Percentiles rank a stretch among this genome's conserved stretches.
Conservation (phyloP, 1,140 invertebrate genomes). For the Uloborus diversus region DNA sequence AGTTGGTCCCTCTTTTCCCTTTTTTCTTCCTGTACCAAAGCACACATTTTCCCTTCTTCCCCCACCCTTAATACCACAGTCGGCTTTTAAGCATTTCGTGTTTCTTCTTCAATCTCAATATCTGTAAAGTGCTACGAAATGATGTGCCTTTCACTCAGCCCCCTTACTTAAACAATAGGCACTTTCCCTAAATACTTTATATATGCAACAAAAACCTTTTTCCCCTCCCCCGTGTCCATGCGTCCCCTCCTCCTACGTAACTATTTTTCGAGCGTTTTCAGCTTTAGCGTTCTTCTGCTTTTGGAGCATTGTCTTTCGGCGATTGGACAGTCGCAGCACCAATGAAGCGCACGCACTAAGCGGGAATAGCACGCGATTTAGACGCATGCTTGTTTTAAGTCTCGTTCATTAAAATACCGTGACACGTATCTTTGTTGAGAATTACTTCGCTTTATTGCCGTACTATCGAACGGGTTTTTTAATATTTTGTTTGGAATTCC, state of each 20-base stretch:
- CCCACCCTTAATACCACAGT: slow-evolving; percentile 29
- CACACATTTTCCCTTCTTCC: neutral
- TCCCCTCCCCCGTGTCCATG: neutral
- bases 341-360: too few relatives aligned
- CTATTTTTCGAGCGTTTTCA: too few relatives aligned
- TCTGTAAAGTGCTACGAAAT: slow-evolving; percentile 49
- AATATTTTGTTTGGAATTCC: too few relatives aligned
- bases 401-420: too few relatives aligned
- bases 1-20: neutral
- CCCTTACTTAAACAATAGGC: slow-evolving; percentile 47
- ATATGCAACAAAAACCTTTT: slow-evolving; percentile 32
- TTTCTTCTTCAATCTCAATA: slow-evolving; percentile 39
- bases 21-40: neutral
- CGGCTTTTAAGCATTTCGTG: slow-evolving; percentile 22
- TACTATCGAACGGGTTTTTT: too few relatives aligned
- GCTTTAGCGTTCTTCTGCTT: too few relatives aligned
- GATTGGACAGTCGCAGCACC: too few relatives aligned
- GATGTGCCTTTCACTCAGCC: slow-evolving; percentile 33
- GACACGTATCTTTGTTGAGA: too few relatives aligned
- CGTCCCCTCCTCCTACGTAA: neutral
- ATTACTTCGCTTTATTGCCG: too few relatives aligned
- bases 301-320: too few relatives aligned
- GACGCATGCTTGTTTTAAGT: too few relatives aligned
- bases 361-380: too few relatives aligned
- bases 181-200: slow-evolving; percentile 41